Percentiles rank a stretch among this genome's conserved stretches.
These are phyloP conservation scores for Leptopterna dolabrata DNA, from an alignment of 2,888 invertebrate species.

Conservation along the genomic window DNA sequence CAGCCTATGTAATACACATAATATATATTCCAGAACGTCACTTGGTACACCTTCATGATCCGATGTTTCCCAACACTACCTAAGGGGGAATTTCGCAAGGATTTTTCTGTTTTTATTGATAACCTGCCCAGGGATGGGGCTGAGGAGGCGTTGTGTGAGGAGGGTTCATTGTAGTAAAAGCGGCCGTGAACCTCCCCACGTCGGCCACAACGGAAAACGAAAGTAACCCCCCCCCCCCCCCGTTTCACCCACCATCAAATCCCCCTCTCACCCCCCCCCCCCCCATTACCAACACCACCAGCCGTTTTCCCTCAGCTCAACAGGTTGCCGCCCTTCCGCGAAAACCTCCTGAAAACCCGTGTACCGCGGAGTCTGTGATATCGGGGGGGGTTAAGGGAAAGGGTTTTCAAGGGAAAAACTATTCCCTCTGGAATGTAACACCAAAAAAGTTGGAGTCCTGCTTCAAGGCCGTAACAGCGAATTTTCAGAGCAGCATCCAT, in stretches of 20 bases:
- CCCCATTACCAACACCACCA: not conserved
- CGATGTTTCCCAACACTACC: no score
- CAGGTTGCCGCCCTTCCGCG: not conserved
- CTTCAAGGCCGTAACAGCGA: no score
- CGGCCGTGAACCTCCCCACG: not conserved
- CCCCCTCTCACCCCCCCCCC: not conserved
- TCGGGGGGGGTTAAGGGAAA: no score
- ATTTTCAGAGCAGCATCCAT: no score
- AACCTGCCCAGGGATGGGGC: not conserved
- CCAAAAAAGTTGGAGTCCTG: no score
- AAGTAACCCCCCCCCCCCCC: not conserved
- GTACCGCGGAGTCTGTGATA: not conserved
- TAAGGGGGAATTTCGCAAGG: no score
- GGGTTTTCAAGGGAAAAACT: no score
- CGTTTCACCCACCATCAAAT: not conserved
- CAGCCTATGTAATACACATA: no score
- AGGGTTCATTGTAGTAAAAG: not conserved
- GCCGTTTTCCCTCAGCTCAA: not conserved
- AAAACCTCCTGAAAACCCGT: not conserved
- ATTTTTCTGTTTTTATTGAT: no score
- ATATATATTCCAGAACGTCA: no score
- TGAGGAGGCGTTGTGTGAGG: not conserved
- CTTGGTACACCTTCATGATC: no score
- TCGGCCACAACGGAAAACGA: not conserved
- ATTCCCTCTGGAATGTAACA: no score